Evolutionary conservation across 2,113 vertebrate species (phyloP).

Genomic region (Anoura caudifer): DNA sequence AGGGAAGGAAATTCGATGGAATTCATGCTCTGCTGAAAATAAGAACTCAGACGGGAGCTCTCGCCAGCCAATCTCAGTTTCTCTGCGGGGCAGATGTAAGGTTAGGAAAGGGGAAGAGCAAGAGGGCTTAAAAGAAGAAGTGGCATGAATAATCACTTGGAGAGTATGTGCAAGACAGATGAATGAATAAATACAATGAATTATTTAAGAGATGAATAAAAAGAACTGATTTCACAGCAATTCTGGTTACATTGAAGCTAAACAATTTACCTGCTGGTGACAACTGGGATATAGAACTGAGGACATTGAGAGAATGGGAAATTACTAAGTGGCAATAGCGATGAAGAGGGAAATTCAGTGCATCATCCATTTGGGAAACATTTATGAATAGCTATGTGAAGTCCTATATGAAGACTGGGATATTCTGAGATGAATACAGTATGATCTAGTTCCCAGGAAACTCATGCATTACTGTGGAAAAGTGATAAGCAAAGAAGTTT

Average conservation of each 20-base stretch:
- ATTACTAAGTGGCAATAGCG: constrained; percentile 27
- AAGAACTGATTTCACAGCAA: constrained; percentile 40
- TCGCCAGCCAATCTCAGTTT: not conserved
- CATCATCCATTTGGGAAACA: not conserved
- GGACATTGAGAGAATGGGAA: not conserved
- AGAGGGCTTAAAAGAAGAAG: constrained; percentile 23
- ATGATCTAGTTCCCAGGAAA: not conserved
- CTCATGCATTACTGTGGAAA: not conserved
- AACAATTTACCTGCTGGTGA: constrained; percentile 46
- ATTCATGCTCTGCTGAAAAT: constrained; percentile 13
- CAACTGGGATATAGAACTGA: not conserved
- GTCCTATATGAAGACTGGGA: not conserved
- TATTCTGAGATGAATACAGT: not conserved
- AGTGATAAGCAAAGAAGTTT: not conserved
- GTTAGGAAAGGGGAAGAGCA: constrained; percentile 21
- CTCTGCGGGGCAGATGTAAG: not conserved
- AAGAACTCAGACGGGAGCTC: not conserved
- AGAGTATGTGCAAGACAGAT: not conserved
- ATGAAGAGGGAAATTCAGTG: not conserved
- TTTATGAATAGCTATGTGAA: not conserved
- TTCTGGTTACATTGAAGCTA: constrained; percentile 30
- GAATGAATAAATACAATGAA: constrained; percentile 32
- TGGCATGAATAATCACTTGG: not conserved
- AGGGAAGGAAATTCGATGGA: not conserved
- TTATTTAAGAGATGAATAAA: constrained; percentile 52